Evolutionary conservation across 2,113 vertebrate species (phyloP).

Genomic region (Cichladusa arquata): DNA sequence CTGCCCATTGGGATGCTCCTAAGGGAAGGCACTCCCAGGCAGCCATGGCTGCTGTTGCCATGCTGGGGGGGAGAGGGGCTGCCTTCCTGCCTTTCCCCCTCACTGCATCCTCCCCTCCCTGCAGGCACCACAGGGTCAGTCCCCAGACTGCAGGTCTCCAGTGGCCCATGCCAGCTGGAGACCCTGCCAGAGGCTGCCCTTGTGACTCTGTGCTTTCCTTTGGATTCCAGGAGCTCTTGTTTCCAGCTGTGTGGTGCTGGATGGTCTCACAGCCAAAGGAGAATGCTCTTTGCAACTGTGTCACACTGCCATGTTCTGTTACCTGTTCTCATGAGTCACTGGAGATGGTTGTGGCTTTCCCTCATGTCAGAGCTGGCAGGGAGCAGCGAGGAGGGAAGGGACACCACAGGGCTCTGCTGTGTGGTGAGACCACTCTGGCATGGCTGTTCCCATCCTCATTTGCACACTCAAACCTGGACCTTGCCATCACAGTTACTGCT

Average conservation of each 20-base stretch:
- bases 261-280: neutral
- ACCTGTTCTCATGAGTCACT: neutral
- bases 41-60: neutral
- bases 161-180: neutral
- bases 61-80: neutral
- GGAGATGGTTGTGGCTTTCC: neutral
- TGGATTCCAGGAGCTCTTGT: neutral
- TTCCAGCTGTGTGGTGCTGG: neutral
- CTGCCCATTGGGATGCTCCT: neutral
- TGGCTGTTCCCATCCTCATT: neutral
- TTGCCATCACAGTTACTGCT: rapidly evolving
- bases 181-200: neutral
- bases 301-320: neutral
- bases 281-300: neutral
- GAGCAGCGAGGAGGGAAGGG: neutral
- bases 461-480: neutral
- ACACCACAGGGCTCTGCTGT: neutral
- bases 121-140: neutral
- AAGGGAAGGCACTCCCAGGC: neutral
- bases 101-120: neutral
- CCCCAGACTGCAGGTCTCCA: neutral
- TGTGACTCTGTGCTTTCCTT: neutral
- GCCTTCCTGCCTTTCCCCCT: neutral
- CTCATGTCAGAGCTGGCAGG: neutral
- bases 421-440: neutral